These are phyloP conservation scores for Ladona fulva DNA, from an alignment of 1,140 invertebrate genomes.

Conservation along the genomic window DNA sequence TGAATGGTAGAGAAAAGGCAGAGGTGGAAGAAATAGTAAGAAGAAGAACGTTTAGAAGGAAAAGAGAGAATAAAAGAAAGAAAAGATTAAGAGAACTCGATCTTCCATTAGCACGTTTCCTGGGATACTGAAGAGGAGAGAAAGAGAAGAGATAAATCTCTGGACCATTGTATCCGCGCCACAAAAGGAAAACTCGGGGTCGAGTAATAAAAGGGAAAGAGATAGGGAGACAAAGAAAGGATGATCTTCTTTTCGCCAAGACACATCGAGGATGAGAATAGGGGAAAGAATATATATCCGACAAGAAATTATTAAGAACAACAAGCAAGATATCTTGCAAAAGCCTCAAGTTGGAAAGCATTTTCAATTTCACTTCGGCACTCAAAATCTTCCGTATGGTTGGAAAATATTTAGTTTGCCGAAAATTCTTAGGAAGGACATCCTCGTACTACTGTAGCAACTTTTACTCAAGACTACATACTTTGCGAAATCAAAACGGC, in stretches of 20 bases:
- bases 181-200: neutral
- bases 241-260: neutral
- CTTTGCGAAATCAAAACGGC: too few relatives aligned
- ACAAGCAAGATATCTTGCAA: too few relatives aligned
- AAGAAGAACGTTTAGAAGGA: neutral
- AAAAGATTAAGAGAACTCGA: constrained; percentile 21
- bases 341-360: too few relatives aligned
- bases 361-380: too few relatives aligned
- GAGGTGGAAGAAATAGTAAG: neutral
- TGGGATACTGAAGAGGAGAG: neutral
- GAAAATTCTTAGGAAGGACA: too few relatives aligned
- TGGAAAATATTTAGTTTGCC: too few relatives aligned
- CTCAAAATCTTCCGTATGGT: too few relatives aligned
- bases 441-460: too few relatives aligned
- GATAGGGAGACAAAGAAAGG: neutral
- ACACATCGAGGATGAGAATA: neutral
- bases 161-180: neutral
- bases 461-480: too few relatives aligned
- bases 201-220: neutral
- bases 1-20: neutral
- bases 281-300: too few relatives aligned
- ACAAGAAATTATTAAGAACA: too few relatives aligned
- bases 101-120: constrained; percentile 1
- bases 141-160: neutral
- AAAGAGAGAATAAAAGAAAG: neutral